phyloP scores from a whole-genome alignment of 1,140 invertebrate species.

The Protaetia brevitarsis region DNA sequence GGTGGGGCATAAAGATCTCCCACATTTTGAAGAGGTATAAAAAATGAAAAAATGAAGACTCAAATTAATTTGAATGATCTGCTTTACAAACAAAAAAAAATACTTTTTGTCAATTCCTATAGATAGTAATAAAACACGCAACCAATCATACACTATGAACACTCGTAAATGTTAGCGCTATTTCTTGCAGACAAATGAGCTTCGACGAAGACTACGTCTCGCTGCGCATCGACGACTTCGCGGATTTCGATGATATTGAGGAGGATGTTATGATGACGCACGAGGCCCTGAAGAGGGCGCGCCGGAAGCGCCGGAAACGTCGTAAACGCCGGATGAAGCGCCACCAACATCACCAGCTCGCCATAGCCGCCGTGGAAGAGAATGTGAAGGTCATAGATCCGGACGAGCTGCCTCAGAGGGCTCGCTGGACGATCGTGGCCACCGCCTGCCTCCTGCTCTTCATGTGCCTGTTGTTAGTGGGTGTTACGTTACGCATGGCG shows the following conservation, averaged over 20 bases:
- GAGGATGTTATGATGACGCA: conserved; percentile 47
- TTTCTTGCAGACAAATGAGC: conserved; percentile 48
- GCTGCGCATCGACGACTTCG: conserved; percentile 52
- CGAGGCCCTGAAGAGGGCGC: conserved; percentile 40
- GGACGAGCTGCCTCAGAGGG: conserved; percentile 74
- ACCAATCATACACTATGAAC: not conserved
- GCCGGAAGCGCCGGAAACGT: conserved; percentile 47
- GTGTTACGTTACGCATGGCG: conserved; percentile 82
- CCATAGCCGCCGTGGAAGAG: conserved; percentile 31
- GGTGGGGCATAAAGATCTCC: too few relatives aligned
- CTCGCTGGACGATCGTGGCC: conserved; percentile 83
- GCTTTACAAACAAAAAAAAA: too few relatives aligned
- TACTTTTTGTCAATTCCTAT: too few relatives aligned
- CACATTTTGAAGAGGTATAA: too few relatives aligned
- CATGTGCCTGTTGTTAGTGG: conserved; percentile 83
- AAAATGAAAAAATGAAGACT: too few relatives aligned
- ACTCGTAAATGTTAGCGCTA: conserved; percentile 31
- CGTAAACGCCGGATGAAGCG: conserved; percentile 41
- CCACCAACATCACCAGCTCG: conserved; percentile 45
- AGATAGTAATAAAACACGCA: too few relatives aligned
- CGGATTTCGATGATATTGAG: conserved; percentile 49
- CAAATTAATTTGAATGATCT: too few relatives aligned
- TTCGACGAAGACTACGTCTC: conserved; percentile 55
- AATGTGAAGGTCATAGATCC: conserved; percentile 54
- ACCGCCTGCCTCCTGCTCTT: conserved; percentile 80